Percentiles rank a stretch among this genome's conserved stretches.
These are phyloP conservation scores for Andrena chrysosceles DNA, from an alignment of 2,888 invertebrate species.

Conservation along the genomic window DNA sequence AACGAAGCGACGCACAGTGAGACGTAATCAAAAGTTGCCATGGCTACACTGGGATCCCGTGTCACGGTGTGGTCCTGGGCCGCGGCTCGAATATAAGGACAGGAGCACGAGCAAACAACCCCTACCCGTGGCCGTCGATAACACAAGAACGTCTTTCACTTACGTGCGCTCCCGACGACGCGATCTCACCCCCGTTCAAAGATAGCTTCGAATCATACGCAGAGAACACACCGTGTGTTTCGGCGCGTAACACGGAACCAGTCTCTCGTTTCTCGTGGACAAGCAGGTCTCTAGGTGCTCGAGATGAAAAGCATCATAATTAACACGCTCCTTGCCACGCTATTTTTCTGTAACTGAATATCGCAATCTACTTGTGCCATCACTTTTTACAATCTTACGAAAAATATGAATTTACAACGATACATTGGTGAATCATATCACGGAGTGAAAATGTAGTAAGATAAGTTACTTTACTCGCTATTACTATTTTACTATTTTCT, in stretches of 20 bases:
- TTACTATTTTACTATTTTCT: too few relatives aligned
- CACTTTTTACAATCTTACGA: too few relatives aligned
- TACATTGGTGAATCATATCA: too few relatives aligned
- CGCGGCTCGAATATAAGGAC: conserved; percentile 59
- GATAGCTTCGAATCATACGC: background rate
- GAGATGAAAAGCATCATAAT: too few relatives aligned
- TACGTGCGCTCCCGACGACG: conserved; percentile 28
- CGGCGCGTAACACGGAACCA: background rate
- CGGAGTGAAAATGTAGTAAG: too few relatives aligned
- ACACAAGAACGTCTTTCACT: conserved; percentile 65
- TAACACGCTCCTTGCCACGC: too few relatives aligned
- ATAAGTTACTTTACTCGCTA: too few relatives aligned
- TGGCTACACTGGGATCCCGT: conserved; percentile 73
- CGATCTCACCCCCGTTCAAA: conserved; percentile 9
- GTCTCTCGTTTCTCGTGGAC: background rate
- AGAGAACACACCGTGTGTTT: background rate
- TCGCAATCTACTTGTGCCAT: too few relatives aligned
- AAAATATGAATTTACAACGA: too few relatives aligned
- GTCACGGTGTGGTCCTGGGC: conserved; percentile 48
- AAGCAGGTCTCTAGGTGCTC: too few relatives aligned
- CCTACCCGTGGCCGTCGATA: conserved; percentile 34
- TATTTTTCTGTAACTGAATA: too few relatives aligned
- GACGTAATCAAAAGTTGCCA: conserved; percentile 82
- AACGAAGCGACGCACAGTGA: conserved; percentile 62
- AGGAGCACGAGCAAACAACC: conserved; percentile 45